Evolutionary conservation across 2,797 vertebrate genomes (phyloP), one percentile per base, ranked within the genome.

Genomic region (Labroides dimidiatus): DNA sequence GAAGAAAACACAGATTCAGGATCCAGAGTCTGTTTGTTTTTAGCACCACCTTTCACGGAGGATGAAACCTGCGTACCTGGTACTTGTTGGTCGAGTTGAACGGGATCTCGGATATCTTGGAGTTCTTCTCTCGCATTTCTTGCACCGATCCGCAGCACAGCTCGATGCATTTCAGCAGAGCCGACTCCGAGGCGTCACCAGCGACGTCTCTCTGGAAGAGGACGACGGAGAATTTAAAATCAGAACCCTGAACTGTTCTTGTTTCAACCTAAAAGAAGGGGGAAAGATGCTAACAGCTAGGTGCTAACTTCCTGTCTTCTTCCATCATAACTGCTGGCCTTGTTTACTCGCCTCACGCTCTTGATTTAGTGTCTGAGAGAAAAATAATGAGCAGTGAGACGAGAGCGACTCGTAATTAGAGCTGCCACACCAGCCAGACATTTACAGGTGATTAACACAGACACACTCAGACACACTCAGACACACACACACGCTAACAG

Each of bases 61-160:
- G n/a, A n/a, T n/a, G n/a, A 33, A 33, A 33, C 1, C 15, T 20
- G 30, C 9, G 30, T 89, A 99, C 97, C 96, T 99, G 97, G 86
- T 99, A 99, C 79, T 99, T 99, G 89, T 99, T 99, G 65, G 97
- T 99, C 37, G 97, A 99, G 91, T 99, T 99, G 90, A 99, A 99
- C 0, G 97, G 97, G 51, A 98, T 98, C 91, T 99, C 97, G 0
- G 95, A 84, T 3, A 97, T 94, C 69, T 99, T 99, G 64, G 75
- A 19, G 24, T 89, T 93, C 48, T 94, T 93, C 0, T 95, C 95
- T 49, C 97, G 93, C 93, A 97, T 96, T 9, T 95, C 95, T 70
- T 90, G 94, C 55, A 99, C 97, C 0, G 97, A 97, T 1, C 97
- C 97, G 33, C 97, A 98, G 91, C 96, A 99, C 45, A 98, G 82